phyloP scores from a whole-genome alignment of 2,797 vertebrate genomes.

The Onychomys torridus region DNA sequence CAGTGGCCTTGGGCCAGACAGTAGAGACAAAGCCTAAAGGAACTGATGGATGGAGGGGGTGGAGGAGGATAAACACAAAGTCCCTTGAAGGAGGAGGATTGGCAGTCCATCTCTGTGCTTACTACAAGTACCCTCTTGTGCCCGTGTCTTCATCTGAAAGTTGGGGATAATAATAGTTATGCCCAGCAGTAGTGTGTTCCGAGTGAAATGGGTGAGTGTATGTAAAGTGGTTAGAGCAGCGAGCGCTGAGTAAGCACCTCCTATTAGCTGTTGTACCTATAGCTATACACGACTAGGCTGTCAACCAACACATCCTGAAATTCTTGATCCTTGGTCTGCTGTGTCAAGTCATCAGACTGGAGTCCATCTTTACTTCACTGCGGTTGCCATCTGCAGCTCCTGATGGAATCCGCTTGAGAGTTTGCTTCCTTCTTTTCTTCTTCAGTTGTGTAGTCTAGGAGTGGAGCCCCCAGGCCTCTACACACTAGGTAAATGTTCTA shows the following conservation, averaged over 20 bases:
- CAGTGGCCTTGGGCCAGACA: not conserved
- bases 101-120: not conserved
- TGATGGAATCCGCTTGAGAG: not conserved
- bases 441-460: not conserved
- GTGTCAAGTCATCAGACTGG: not conserved
- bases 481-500: not conserved
- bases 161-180: not conserved
- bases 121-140: not conserved
- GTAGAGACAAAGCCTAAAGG: not conserved
- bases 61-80: not conserved
- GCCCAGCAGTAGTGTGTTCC: not conserved
- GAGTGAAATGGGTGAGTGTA: not conserved
- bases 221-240: not conserved
- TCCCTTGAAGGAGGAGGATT: not conserved
- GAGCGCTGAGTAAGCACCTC: not conserved
- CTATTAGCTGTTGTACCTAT: not conserved
- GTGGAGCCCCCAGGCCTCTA: not conserved
- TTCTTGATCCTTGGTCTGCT: constrained; percentile 10
- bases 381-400: not conserved
- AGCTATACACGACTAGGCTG: too few species aligned
- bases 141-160: constrained; percentile 41
- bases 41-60: not conserved
- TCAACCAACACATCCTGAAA: constrained; percentile 48
- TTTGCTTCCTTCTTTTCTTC: not conserved
- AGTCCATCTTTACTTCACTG: not conserved